Evolutionary conservation across 2,113 vertebrate species (phyloP).

Genomic region (Cervus canadensis): DNA sequence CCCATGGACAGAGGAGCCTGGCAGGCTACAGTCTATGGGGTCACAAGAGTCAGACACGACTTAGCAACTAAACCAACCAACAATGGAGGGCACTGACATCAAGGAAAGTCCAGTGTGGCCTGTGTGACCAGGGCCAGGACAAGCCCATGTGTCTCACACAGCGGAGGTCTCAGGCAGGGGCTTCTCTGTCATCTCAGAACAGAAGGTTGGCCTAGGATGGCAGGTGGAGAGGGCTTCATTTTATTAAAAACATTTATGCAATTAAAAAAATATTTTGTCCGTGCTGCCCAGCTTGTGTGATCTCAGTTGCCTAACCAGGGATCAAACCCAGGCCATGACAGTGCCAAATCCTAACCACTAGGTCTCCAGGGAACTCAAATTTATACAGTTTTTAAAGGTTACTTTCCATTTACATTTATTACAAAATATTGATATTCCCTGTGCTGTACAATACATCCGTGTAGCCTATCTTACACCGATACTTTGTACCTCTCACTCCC

Average conservation of each 20-base stretch:
- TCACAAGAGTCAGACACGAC: rapidly evolving
- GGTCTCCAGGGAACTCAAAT: background rate
- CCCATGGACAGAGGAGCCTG: background rate
- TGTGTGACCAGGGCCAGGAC: rapidly evolving
- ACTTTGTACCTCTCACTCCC: background rate
- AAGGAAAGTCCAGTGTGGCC: rapidly evolving
- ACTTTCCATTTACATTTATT: background rate
- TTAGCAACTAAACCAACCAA: background rate
- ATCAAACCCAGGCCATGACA: background rate
- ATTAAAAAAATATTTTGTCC: background rate
- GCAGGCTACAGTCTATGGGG: rapidly evolving
- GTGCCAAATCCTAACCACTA: background rate
- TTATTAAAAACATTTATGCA: background rate
- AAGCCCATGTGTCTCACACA: rapidly evolving
- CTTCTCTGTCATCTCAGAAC: background rate
- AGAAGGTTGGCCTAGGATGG: background rate
- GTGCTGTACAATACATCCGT: background rate
- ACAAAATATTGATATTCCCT: background rate
- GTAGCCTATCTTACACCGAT: background rate
- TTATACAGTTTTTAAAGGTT: background rate
- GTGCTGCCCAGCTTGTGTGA: background rate
- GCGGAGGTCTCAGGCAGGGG: rapidly evolving
- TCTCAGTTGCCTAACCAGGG: background rate
- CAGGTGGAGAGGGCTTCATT: background rate
- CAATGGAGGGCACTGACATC: rapidly evolving